Evolutionary conservation across 2,888 invertebrate species (phyloP).

Genomic region (Agonopterix subpropinquella): DNA sequence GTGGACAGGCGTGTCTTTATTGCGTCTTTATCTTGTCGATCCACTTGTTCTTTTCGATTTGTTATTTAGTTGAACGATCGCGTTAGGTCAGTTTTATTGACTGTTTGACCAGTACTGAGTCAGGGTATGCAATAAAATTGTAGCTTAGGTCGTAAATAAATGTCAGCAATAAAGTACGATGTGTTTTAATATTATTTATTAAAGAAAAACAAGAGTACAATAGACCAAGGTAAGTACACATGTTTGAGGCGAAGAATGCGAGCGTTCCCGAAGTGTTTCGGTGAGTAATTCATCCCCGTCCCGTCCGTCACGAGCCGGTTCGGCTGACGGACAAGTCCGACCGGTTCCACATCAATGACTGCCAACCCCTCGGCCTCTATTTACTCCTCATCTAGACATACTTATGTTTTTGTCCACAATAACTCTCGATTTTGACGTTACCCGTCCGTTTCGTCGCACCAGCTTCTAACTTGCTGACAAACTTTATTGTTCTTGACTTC

Average conservation of each 20-base stretch:
- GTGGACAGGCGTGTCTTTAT: not conserved
- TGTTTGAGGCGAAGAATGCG: not conserved
- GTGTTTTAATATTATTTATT: too few relatives aligned
- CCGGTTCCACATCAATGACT: constrained; percentile 73
- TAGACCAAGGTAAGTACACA: too few relatives aligned
- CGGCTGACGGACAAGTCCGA: constrained; percentile 39
- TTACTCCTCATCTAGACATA: constrained; percentile 42
- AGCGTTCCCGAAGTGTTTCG: constrained; percentile 27
- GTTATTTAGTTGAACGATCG: too few relatives aligned
- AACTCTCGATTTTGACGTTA: constrained; percentile 58
- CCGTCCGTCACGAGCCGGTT: constrained; percentile 61
- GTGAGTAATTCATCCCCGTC: constrained; percentile 66
- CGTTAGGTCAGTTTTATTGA: too few relatives aligned
- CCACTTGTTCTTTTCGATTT: too few relatives aligned
- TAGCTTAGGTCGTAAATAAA: too few relatives aligned
- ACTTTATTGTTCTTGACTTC: not conserved
- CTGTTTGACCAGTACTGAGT: too few relatives aligned
- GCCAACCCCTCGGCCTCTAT: constrained; percentile 51
- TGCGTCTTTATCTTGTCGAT: too few relatives aligned
- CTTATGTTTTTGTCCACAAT: constrained; percentile 34
- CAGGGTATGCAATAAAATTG: too few relatives aligned
- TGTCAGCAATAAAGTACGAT: too few relatives aligned
- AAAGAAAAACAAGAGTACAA: too few relatives aligned
- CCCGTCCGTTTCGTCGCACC: constrained; percentile 29
- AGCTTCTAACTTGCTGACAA: not conserved